These are phyloP conservation scores for Papilio xuthus DNA, from an alignment of 1,140 invertebrate species.

Conservation along the genomic window DNA sequence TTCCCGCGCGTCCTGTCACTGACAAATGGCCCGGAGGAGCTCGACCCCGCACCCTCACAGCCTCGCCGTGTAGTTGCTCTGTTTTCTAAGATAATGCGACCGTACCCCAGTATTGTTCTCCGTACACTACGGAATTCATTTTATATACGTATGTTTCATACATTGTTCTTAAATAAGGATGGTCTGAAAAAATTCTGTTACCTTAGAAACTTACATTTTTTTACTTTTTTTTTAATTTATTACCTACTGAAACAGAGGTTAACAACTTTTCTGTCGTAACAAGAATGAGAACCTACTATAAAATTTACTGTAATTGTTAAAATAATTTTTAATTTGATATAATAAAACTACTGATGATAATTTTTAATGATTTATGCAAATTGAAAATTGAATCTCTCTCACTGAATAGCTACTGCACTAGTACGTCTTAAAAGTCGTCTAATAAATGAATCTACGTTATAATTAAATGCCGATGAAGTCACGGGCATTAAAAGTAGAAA, in stretches of 20 bases:
- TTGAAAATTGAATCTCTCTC: too few species aligned
- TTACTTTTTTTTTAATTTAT: not conserved
- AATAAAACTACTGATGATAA: too few species aligned
- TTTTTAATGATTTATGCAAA: too few species aligned
- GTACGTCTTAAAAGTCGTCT: not conserved
- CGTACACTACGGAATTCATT: constrained; percentile 23
- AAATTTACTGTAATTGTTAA: too few species aligned
- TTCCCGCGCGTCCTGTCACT: constrained; percentile 72
- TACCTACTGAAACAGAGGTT: too few species aligned
- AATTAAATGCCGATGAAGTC: not conserved
- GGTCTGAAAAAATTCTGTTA: not conserved
- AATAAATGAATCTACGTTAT: not conserved
- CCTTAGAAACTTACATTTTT: not conserved
- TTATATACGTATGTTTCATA: constrained; percentile 29
- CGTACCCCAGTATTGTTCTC: constrained; percentile 32
- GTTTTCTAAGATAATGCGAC: constrained; percentile 46
- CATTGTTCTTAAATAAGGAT: constrained; percentile 16
- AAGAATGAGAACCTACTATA: too few species aligned
- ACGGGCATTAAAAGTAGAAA: not conserved
- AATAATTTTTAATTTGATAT: too few species aligned
- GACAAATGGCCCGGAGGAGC: constrained; percentile 77
- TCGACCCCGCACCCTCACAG: constrained; percentile 73
- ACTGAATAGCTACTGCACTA: too few species aligned
- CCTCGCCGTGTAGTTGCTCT: constrained; percentile 52
- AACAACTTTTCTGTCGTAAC: too few species aligned